Conservation (phyloP, 2,888 invertebrate species). For the Drosophila demipolita region DNA sequence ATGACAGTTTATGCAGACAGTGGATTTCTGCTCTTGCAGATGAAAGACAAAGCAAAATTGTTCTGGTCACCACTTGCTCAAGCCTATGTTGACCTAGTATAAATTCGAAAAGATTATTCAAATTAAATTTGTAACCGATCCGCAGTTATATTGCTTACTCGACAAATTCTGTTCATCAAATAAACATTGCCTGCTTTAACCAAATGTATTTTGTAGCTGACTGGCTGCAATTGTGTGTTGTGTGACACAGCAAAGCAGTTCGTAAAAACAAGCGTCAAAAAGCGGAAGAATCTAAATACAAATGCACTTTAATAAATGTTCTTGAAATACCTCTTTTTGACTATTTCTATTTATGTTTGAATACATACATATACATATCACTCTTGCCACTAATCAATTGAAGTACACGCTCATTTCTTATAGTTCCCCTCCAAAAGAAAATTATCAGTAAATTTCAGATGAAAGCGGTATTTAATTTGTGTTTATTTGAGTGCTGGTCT, state of each 20-base stretch:
- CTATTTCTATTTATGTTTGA: neutral
- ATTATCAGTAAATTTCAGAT: neutral
- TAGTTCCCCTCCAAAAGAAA: neutral
- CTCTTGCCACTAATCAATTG: neutral
- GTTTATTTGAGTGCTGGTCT: constrained; percentile 22
- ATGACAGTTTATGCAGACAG: neutral
- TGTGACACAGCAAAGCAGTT: neutral
- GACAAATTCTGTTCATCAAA: neutral
- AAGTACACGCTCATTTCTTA: neutral
- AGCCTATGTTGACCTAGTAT: neutral
- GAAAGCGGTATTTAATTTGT: neutral
- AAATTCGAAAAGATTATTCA: neutral
- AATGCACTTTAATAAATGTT: neutral
- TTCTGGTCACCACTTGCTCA: neutral
- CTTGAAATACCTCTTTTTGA: neutral
- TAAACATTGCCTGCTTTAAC: neutral
- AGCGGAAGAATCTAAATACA: neutral
- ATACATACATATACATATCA: neutral
- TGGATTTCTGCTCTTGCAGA: neutral
- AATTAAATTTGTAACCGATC: neutral
- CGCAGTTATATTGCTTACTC: neutral
- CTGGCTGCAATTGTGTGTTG: neutral
- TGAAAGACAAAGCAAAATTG: neutral
- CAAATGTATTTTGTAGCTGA: neutral
- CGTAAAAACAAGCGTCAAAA: constrained; percentile 1